phyloP scores from a whole-genome alignment of 2,888 invertebrate genomes.

The Bedellia somnulentella region DNA sequence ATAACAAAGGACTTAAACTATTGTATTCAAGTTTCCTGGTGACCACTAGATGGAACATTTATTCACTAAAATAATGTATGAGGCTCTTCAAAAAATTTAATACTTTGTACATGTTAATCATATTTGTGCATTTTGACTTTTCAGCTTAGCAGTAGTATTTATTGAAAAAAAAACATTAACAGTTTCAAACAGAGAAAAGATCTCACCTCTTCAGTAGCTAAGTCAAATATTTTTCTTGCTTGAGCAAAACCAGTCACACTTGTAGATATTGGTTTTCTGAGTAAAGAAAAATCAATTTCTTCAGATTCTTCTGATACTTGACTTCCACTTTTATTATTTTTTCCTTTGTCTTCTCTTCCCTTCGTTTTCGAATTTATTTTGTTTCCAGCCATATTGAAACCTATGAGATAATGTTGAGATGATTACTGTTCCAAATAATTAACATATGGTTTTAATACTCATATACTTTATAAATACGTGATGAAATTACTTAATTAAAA shows the following conservation, averaged over 20 bases:
- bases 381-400: conserved; percentile 40
- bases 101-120: too few relatives aligned
- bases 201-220: conserved; percentile 75
- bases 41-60: too few relatives aligned
- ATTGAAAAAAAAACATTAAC: too few relatives aligned
- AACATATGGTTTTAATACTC: too few relatives aligned
- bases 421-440: too few relatives aligned
- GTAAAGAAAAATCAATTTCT: conserved; percentile 55
- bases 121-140: neutral
- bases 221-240: conserved; percentile 71
- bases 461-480: too few relatives aligned
- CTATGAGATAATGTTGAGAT: conserved; percentile 12
- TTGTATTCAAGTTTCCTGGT: too few relatives aligned
- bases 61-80: neutral
- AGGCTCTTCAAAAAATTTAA: neutral
- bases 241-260: conserved; percentile 71
- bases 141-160: neutral
- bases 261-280: conserved; percentile 68
- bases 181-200: too few relatives aligned
- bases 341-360: conserved; percentile 38
- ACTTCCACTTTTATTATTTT: conserved; percentile 24
- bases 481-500: too few relatives aligned
- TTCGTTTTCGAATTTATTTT: conserved; percentile 41
- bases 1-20: too few relatives aligned
- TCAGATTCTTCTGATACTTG: conserved; percentile 35